Percentiles rank a stretch among this genome's conserved stretches.
Conservation (phyloP, 2,797 vertebrate genomes). For the Florisuga fusca region DNA sequence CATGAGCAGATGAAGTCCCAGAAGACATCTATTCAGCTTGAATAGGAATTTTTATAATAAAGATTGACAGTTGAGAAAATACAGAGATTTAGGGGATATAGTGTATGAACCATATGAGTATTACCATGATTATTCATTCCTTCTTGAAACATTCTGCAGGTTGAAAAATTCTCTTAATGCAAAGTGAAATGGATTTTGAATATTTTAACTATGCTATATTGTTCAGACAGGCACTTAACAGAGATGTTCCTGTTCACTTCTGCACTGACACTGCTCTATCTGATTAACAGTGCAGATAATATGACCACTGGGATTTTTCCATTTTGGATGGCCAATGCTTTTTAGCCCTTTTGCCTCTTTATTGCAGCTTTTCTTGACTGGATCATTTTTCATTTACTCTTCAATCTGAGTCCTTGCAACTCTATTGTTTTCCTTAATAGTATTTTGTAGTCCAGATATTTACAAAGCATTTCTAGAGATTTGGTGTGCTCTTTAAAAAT, state of each 20-base stretch:
- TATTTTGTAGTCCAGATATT: neutral
- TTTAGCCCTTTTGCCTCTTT: neutral
- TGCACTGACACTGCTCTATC: neutral
- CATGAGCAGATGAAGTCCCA: slow-evolving; percentile 20
- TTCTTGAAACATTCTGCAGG: neutral
- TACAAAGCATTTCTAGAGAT: neutral
- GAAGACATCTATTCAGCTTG: slow-evolving; percentile 2
- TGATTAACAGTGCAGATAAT: neutral
- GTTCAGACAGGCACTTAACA: neutral
- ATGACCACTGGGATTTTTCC: neutral
- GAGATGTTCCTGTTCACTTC: neutral
- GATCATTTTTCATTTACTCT: neutral
- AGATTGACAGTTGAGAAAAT: slow-evolving; percentile 36
- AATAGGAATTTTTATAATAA: slow-evolving; percentile 48
- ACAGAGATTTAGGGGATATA: neutral
- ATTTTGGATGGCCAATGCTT: neutral
- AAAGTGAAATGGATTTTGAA: slow-evolving; percentile 1
- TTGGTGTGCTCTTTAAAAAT: neutral
- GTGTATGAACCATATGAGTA: neutral
- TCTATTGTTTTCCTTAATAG: neutral
- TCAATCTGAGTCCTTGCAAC: neutral
- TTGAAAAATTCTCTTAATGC: slow-evolving; percentile 41
- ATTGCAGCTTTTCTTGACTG: neutral
- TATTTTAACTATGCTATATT: neutral
- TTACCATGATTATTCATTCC: neutral